phyloP scores from a whole-genome alignment of 2,113 vertebrate species.

The Nothobranchius furzeri region DNA sequence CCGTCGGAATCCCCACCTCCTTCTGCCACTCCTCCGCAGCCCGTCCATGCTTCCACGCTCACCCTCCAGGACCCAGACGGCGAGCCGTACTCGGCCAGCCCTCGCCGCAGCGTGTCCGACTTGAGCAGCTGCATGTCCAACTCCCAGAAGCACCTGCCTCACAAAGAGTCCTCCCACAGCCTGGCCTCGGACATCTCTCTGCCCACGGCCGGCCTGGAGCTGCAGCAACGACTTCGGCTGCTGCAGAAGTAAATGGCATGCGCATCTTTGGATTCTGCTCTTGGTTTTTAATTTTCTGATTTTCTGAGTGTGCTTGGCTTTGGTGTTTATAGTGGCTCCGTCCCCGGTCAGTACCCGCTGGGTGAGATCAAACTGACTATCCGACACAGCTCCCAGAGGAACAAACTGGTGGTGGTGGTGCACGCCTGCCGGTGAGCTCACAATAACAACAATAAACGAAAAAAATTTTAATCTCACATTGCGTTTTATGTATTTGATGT shows the following conservation, averaged over 20 bases:
- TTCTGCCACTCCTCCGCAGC: conserved; percentile 36
- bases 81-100: conserved; percentile 76
- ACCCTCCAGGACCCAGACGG: conserved; percentile 68
- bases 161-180: conserved; percentile 91
- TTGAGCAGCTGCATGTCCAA: conserved; percentile 77
- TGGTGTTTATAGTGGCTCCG: conserved; percentile 83
- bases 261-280: background rate
- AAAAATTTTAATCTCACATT: background rate
- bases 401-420: conserved; percentile 95
- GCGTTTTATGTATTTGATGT: too few relatives aligned
- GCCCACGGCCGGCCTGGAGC: conserved; percentile 89
- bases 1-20: conserved; percentile 49
- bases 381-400: conserved; percentile 93
- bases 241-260: conserved; percentile 87
- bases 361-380: conserved; percentile 96
- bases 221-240: conserved; percentile 88
- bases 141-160: conserved; percentile 84
- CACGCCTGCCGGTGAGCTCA: conserved; percentile 90
- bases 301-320: background rate
- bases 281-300: too few relatives aligned
- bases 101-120: conserved; percentile 81
- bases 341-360: conserved; percentile 85
- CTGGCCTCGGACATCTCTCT: conserved; percentile 93
- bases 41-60: conserved; percentile 64
- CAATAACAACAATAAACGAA: background rate